Conservation (phyloP, 2,888 invertebrate genomes). For the Hemaris fuciformis region DNA sequence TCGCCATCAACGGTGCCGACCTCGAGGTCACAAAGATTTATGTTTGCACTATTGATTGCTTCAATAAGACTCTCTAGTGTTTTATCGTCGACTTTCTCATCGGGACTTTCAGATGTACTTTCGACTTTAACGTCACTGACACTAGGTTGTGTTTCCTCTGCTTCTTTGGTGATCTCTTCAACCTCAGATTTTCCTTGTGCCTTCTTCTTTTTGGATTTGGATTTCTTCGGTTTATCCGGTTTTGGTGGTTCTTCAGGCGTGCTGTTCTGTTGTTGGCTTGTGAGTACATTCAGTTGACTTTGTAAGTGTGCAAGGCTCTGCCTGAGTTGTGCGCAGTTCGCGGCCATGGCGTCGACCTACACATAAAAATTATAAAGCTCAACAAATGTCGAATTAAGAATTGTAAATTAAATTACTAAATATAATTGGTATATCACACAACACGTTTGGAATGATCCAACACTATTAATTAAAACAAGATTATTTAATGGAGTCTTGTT, state of each 20-base stretch:
- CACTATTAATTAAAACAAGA: too few relatives aligned
- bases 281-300: slow-evolving; percentile 76
- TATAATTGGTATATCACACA: too few relatives aligned
- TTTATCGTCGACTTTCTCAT: slow-evolving; percentile 52
- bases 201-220: slow-evolving; percentile 65
- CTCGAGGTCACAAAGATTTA: slow-evolving; percentile 57
- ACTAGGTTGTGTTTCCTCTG: slow-evolving; percentile 32
- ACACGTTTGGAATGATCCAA: too few relatives aligned
- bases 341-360: slow-evolving; percentile 82
- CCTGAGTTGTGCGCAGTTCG: slow-evolving; percentile 81
- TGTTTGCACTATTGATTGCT: slow-evolving; percentile 62
- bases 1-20: slow-evolving; percentile 35
- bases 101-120: slow-evolving; percentile 19
- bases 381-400: too few relatives aligned
- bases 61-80: slow-evolving; percentile 61
- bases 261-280: slow-evolving; percentile 49
- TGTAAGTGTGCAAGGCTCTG: slow-evolving; percentile 83
- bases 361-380: slow-evolving; percentile 12
- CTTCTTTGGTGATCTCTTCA: slow-evolving; percentile 21
- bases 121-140: slow-evolving; percentile 30
- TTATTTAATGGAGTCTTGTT: too few relatives aligned
- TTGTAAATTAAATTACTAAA: too few relatives aligned
- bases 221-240: slow-evolving; percentile 63
- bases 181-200: slow-evolving; percentile 16
- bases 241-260: slow-evolving; percentile 56